phyloP scores from a whole-genome alignment of 2,888 invertebrate species.

The Drosophila differens region DNA sequence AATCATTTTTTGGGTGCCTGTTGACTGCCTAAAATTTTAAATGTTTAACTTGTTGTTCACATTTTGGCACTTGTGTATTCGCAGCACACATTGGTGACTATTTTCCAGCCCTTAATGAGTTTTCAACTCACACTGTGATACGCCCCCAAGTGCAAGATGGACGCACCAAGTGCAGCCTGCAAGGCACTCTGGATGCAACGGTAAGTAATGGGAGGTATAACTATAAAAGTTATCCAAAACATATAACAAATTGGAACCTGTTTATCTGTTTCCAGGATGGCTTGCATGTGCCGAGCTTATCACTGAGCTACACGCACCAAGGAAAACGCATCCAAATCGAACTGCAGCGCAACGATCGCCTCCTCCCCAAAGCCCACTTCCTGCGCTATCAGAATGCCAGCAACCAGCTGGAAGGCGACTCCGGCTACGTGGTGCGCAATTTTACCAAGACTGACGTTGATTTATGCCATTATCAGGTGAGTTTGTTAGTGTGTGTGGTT shows the following conservation, averaged over 20 bases:
- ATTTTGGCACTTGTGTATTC: slow-evolving; percentile 26
- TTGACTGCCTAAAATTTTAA: background rate
- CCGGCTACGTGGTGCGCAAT: slow-evolving; percentile 80
- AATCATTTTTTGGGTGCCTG: background rate
- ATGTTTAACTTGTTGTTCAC: background rate
- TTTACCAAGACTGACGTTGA: slow-evolving; percentile 85
- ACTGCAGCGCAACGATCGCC: slow-evolving; percentile 83
- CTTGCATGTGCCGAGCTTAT: slow-evolving; percentile 40
- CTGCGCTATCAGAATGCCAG: slow-evolving; percentile 84
- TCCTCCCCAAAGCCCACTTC: slow-evolving; percentile 85
- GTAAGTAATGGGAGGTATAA: slow-evolving; percentile 85
- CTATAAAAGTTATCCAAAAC: background rate
- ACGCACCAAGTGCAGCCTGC: slow-evolving; percentile 90
- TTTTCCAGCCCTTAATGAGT: slow-evolving; percentile 83
- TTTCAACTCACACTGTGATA: slow-evolving; percentile 86
- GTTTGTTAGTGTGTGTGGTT: slow-evolving; percentile 26
- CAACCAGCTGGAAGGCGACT: slow-evolving; percentile 42
- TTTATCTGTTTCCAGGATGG: slow-evolving; percentile 10
- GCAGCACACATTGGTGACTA: slow-evolving; percentile 73
- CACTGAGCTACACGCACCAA: slow-evolving; percentile 62
- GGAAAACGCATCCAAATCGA: slow-evolving; percentile 73
- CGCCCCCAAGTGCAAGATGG: slow-evolving; percentile 91
- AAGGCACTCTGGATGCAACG: slow-evolving; percentile 89
- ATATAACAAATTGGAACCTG: background rate
- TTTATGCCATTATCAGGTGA: slow-evolving; percentile 85